Conservation (phyloP, 2,113 vertebrate genomes). For the Perca flavescens region DNA sequence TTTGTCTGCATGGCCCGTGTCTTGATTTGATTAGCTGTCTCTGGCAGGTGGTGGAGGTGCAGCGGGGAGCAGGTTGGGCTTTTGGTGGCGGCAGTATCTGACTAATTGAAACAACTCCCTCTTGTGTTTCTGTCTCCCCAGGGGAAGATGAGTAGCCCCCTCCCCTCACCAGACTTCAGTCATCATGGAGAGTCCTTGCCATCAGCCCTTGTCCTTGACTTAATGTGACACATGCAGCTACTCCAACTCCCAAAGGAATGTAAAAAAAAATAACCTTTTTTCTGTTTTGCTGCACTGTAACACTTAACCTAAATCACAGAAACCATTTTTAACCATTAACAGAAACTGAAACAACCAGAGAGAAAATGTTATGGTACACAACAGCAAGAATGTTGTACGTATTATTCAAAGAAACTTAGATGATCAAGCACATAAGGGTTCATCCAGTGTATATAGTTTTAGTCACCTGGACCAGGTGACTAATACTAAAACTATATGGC, state of each 20-base stretch:
- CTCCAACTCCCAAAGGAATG: not conserved
- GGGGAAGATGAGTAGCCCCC: slow-evolving; percentile 54
- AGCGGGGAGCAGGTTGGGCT: slow-evolving; percentile 54
- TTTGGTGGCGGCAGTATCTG: slow-evolving; percentile 63
- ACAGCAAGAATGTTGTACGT: not conserved
- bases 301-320: not conserved
- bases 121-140: slow-evolving; percentile 60
- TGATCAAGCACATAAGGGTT: not conserved
- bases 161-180: slow-evolving; percentile 25
- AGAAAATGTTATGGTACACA: too few species aligned
- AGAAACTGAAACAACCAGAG: not conserved
- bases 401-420: not conserved
- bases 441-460: too few species aligned
- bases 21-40: slow-evolving; percentile 74
- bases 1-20: slow-evolving; percentile 45
- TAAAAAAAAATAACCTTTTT: not conserved
- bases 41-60: slow-evolving; percentile 46
- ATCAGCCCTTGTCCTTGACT: slow-evolving; percentile 37
- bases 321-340: not conserved
- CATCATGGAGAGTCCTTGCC: slow-evolving; percentile 44
- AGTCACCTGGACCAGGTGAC: not conserved
- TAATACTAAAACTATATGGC: not conserved
- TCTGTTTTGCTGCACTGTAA: not conserved
- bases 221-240: slow-evolving; percentile 37
- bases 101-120: slow-evolving; percentile 78